phyloP scores from a whole-genome alignment of 1,140 invertebrate species.

The Penaeus indicus region DNA sequence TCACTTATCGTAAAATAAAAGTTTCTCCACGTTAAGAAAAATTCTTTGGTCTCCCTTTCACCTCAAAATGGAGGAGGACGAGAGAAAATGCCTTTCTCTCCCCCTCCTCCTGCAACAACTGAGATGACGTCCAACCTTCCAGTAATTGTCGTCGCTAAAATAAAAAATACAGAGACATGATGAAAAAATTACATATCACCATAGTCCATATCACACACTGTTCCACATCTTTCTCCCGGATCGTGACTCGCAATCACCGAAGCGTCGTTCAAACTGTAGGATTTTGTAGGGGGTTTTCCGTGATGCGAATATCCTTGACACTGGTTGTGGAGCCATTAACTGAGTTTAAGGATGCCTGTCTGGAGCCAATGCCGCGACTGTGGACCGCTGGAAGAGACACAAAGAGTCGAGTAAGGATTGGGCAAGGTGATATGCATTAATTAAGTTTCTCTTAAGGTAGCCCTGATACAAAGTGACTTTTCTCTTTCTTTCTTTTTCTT shows the following conservation, averaged over 20 bases:
- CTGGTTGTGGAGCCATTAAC: slow-evolving; percentile 52
- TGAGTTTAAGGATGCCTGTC: slow-evolving; percentile 45
- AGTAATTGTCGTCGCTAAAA: no score
- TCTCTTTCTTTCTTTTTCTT: no score
- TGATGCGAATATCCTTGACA: slow-evolving; percentile 68
- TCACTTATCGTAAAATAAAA: no score
- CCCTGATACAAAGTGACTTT: background rate
- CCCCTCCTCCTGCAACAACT: no score
- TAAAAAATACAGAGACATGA: background rate
- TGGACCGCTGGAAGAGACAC: slow-evolving; percentile 56
- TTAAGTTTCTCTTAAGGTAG: no score
- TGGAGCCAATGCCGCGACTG: slow-evolving; percentile 52
- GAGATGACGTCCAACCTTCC: no score
- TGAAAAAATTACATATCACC: background rate
- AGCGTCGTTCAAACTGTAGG: slow-evolving; percentile 51
- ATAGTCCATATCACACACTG: background rate
- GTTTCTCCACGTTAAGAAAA: no score
- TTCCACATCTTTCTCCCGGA: background rate
- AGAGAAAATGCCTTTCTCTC: no score
- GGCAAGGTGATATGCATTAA: background rate
- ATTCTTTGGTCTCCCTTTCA: no score
- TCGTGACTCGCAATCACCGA: no score
- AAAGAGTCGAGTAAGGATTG: slow-evolving; percentile 9
- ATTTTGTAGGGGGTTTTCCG: slow-evolving; percentile 68
- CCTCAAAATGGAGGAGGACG: no score